Evolutionary conservation across 2,888 invertebrate species (phyloP).

Genomic region (Cheilosia vernalis): DNA sequence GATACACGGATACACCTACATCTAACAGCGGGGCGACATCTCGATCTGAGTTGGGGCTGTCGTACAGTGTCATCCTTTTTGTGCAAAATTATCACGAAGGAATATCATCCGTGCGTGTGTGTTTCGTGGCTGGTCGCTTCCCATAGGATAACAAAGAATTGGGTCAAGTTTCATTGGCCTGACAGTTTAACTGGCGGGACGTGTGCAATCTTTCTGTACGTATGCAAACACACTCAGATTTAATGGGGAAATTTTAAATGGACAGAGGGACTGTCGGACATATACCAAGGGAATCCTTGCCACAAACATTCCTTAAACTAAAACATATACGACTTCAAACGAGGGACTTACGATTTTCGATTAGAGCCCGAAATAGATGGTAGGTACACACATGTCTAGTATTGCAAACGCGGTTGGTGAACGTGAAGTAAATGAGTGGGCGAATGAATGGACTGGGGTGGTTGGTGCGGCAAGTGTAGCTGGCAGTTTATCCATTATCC

Average conservation of each 20-base stretch:
- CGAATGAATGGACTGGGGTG: slow-evolving; percentile 18
- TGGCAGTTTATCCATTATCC: slow-evolving; percentile 54
- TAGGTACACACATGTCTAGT: too few relatives aligned
- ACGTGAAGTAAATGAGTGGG: slow-evolving; percentile 10
- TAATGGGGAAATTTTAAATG: slow-evolving; percentile 45
- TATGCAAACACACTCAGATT: slow-evolving; percentile 26
- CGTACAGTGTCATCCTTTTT: slow-evolving; percentile 33
- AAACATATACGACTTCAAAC: slow-evolving; percentile 21
- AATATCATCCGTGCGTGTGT: slow-evolving; percentile 4
- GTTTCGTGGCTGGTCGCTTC: slow-evolving; percentile 8
- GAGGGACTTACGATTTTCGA: slow-evolving; percentile 65
- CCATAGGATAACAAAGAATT: slow-evolving; percentile 31
- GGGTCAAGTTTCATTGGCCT: slow-evolving; percentile 73
- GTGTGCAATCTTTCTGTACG: slow-evolving; percentile 1
- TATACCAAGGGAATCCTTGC: slow-evolving; percentile 3
- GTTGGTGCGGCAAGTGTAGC: slow-evolving; percentile 11
- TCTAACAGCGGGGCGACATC: slow-evolving; percentile 30
- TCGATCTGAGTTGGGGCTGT: slow-evolving; percentile 28
- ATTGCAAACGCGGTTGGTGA: not conserved
- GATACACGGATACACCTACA: slow-evolving; percentile 27
- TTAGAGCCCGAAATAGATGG: slow-evolving; percentile 29
- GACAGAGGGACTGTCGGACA: not conserved
- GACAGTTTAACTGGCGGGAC: slow-evolving; percentile 21
- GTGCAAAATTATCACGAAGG: slow-evolving; percentile 24
- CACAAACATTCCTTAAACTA: slow-evolving; percentile 18